phyloP scores from a whole-genome alignment of 2,113 vertebrate species.

The Eolophus roseicapilla region DNA sequence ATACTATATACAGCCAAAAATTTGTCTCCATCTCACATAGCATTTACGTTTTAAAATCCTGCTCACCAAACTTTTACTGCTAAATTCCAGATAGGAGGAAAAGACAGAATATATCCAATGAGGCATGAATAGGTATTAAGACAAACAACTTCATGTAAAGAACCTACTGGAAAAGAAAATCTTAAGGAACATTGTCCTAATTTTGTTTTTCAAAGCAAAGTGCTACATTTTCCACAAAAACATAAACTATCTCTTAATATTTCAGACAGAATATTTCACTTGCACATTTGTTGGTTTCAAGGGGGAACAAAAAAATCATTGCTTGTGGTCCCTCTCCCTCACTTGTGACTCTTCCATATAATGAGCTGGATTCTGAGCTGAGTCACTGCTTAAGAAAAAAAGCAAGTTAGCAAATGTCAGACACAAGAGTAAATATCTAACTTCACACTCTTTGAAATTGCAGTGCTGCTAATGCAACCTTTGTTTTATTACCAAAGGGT shows the following conservation, averaged over 20 bases:
- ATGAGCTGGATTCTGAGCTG: background rate
- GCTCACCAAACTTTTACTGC: background rate
- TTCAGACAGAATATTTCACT: background rate
- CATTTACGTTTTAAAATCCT: background rate
- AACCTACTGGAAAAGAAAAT: background rate
- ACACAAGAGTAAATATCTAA: slow-evolving; percentile 1
- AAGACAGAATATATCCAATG: background rate
- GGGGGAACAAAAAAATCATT: background rate
- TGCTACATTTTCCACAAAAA: background rate
- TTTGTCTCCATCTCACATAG: background rate
- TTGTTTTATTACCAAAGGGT: slow-evolving; percentile 44
- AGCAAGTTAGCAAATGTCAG: slow-evolving; percentile 28
- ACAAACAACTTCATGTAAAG: background rate
- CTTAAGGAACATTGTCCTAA: background rate
- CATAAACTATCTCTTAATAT: background rate
- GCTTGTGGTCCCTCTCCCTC: background rate
- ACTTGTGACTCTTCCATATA: background rate
- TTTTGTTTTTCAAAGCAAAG: background rate
- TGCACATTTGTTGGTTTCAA: background rate
- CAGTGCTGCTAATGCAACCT: background rate
- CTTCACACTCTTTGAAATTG: slow-evolving; percentile 21
- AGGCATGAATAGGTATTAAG: slow-evolving; percentile 7
- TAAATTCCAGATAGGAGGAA: background rate
- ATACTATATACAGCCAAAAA: background rate
- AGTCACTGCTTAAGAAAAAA: slow-evolving; percentile 36